Evolutionary conservation across 1,140 invertebrate species (phyloP).

Genomic region (Nephila pilipes): DNA sequence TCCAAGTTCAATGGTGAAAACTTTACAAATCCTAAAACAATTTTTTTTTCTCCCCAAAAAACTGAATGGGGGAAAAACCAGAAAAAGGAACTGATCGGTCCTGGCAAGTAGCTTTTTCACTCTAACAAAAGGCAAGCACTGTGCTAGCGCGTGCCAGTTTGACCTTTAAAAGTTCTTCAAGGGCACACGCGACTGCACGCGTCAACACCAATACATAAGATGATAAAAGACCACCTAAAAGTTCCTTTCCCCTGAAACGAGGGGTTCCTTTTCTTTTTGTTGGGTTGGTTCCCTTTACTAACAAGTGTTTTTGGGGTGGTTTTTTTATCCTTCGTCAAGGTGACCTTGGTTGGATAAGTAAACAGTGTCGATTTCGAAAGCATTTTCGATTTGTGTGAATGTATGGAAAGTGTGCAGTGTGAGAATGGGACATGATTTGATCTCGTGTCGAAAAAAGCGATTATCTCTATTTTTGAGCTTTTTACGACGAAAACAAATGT

Average conservation of each 20-base stretch:
- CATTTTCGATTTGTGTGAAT: neutral
- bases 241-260: conserved; percentile 2
- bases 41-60: neutral
- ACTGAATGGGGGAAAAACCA: neutral
- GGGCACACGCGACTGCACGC: conserved; percentile 10
- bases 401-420: neutral
- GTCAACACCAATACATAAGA: neutral
- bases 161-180: neutral
- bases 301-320: neutral
- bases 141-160: neutral
- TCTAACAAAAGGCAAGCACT: neutral
- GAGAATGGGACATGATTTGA: too few species aligned
- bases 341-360: neutral
- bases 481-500: too few species aligned
- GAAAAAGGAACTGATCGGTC: conserved; percentile 8
- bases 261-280: conserved; percentile 11
- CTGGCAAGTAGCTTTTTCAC: neutral
- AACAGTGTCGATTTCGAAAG: neutral
- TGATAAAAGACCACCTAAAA: neutral
- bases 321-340: neutral
- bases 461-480: too few species aligned
- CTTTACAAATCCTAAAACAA: neutral
- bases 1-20: neutral
- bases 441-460: too few species aligned
- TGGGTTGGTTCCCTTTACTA: neutral